Evolutionary conservation across 2,888 invertebrate species (phyloP), one percentile per base, ranked within the genome.

Genomic region (Lutraria lutraria): DNA sequence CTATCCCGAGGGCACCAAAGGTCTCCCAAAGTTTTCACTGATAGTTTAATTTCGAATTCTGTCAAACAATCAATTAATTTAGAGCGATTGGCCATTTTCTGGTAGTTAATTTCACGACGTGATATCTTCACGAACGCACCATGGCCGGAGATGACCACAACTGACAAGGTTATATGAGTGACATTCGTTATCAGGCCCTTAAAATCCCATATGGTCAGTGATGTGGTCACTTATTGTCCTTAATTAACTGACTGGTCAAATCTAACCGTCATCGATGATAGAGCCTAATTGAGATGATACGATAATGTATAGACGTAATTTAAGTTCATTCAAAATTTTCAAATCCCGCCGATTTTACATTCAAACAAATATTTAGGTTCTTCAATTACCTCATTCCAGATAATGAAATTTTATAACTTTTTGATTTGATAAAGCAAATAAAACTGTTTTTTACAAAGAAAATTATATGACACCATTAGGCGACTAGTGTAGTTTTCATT

Each of bases 21-120:
- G 85, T 85, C 85, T 80, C 80, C 80, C 80, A 80, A 85, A 53
- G 85, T 80, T 85, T 60, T 85, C 60, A 85, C 63, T 89, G 87
- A 89, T 89, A 84, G 85, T 85, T 88, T 90, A 90, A 90, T 90
- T 90, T 90, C 81, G 79, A 79, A 82, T 85, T 88, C 90, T 90
- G 90, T 90, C 90, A 90, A 90, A 90, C 90, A 90, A 86, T 86
- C 90, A 90, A 90, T 90, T 90, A 85, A 82, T 53, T 81, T n/a
- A 86, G 85, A 90, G 86, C 56, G 90, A 90, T 90, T 54, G 86
- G 81, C 88, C 82, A 89, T 91, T 89, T 91, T 87, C 63, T 88
- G 88, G 91, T 91, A 88, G 88, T 91, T 91, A 88, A 86, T 88
- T 86, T 91, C 91, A 88, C 91, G 52, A 76, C 89, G 82, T 81